Evolutionary conservation across 2,113 vertebrate genomes (phyloP), one percentile per base, ranked within the genome.

Genomic region (Phaethornis superciliosus): DNA sequence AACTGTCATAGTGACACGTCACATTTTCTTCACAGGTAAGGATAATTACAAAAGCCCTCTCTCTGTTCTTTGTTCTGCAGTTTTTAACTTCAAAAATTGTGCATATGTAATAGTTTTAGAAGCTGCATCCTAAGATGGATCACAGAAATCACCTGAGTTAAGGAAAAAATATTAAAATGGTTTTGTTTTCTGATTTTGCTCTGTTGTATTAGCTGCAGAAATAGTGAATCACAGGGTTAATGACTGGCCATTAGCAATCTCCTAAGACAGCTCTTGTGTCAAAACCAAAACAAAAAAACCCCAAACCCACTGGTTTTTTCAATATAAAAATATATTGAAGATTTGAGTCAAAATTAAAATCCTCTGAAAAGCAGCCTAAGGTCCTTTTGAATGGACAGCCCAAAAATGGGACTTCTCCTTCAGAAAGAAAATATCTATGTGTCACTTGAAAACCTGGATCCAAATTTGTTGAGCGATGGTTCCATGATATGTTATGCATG

Each of bases 21-120:
- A 49, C 70, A 56, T 85, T 52, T 87, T 47, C 64, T 79, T 79
- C 89, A 75, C 64, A 81, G 37, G 44, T 78, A 59, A 87, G 62
- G 60, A 71, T 47, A 85, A 11, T 68, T 64, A 91, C 0, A 0
- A 82, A 91, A 91, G 79, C 26, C 32, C 40, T 84, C 47, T 64
- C 55, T 64, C 33, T 63, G 37, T 59, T 74, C 67, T 54, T 72
- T 76, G 33, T 27, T 62, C 84, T 72, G 81, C 70, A 81, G 52
- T 56, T 75, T 37, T 21, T 78, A 67, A 68, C 44, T 32, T 92
- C 44, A 33, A 51, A 81, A 68, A 33, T 0, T 52, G 52, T 63
- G 49, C 44, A 58, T 32, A 33, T 16, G 9, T 12, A 85, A 46
- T 16, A 85, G 32, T 56, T 91, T 70, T 46, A 89, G 58, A 88